Evolutionary conservation across 2,797 vertebrate genomes (phyloP), one percentile per base, ranked within the genome.

Genomic region (Pipistrellus nathusii): DNA sequence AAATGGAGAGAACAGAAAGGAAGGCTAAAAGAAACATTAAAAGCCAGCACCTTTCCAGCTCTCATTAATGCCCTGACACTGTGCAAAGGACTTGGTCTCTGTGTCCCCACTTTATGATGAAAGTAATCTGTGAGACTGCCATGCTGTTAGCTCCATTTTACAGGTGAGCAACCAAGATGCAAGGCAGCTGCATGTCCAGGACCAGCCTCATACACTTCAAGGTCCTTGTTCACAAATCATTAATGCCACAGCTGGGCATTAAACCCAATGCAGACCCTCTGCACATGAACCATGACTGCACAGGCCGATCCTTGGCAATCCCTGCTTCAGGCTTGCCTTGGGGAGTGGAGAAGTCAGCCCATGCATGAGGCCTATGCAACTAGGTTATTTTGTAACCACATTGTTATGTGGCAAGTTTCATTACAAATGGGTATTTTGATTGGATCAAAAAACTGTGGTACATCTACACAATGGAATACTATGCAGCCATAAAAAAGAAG

Each of bases 201-300:
- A 21, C 17, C 11, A 25, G 8, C 66, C 6, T 62, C 3, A 1
- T 5, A 4, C 1, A 44, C 51, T 53, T 15, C 44, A 53, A 2
- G 21, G 15, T 35, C 27, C 17, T 85, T 55, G 4, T 84, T 84
- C n/a, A 84, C 23, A 68, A 55, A 32, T 23, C 17, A 15, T 27
- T 15, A 12, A n/a, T 2, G 10, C 0, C 0, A n/a, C 9, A n/a
- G 41, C 2, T 3, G 30, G 41, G 25, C 18, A 17, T 73, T 68
- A 48, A 81, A 64, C 10, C 75, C 5, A 68, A 13, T 0, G 0
- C 6, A 21, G 35, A 4, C 17, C 23, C 23, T 69, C 25, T 69
- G 12, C 0, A 5, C 11, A 17, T 0, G 0, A 11, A 20, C 3
- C 5, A 41, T 48, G 59, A 27, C 20, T 1, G 0, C 15, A 41